phyloP scores from a whole-genome alignment of 2,113 vertebrate species.

The Perognathus longimembris region DNA sequence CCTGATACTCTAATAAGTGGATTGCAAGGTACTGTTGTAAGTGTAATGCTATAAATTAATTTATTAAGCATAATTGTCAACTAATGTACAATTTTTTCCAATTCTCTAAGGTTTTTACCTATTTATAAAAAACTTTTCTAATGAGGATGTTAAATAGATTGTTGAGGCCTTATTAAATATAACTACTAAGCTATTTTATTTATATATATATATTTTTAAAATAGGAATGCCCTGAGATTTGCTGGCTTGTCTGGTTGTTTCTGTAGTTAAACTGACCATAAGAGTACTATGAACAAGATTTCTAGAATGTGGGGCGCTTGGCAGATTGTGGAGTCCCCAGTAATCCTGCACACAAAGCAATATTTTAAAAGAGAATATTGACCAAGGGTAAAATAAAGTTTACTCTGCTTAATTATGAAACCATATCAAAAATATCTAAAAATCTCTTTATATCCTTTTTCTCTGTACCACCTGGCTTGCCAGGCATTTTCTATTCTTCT shows the following conservation, averaged over 20 bases:
- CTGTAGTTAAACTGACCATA: neutral
- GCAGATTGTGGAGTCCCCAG: neutral
- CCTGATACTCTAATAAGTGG: neutral
- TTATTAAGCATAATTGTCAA: constrained; percentile 34
- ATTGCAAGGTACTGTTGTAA: neutral
- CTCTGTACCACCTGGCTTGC: neutral
- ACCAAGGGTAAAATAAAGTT: neutral
- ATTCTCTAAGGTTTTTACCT: neutral
- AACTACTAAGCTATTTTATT: neutral
- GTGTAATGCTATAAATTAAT: constrained; percentile 8
- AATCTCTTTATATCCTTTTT: neutral
- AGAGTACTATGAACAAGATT: neutral
- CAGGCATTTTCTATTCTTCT: neutral
- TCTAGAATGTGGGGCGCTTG: neutral
- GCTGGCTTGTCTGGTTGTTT: neutral
- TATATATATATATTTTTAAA: neutral
- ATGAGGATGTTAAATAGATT: neutral
- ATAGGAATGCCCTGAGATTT: neutral
- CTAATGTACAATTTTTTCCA: neutral
- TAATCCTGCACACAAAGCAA: neutral
- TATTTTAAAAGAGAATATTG: neutral
- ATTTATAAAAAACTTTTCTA: constrained; percentile 1
- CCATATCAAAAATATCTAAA: neutral
- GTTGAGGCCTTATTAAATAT: neutral
- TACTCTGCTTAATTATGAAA: neutral